Conservation (phyloP, 2,113 vertebrate genomes). For the Galemys pyrenaicus region DNA sequence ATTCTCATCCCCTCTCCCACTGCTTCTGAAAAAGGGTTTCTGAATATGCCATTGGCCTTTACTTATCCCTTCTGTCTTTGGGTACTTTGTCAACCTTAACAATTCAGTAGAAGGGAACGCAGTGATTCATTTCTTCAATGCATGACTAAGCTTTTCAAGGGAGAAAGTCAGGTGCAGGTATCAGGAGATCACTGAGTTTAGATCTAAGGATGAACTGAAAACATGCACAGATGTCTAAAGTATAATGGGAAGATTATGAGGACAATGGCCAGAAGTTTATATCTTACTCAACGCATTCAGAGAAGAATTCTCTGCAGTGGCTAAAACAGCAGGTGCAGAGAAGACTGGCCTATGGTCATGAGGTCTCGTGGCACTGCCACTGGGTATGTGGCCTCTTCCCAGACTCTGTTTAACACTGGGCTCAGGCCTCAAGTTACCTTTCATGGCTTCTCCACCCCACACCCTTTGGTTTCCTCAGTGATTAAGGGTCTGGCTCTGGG, state of each 20-base stretch:
- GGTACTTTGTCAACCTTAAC: not conserved
- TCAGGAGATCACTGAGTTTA: not conserved
- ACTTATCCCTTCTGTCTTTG: not conserved
- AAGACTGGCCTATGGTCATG: not conserved
- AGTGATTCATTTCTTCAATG: not conserved
- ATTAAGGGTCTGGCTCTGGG: slow-evolving; percentile 73
- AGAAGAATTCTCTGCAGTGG: too few relatives aligned
- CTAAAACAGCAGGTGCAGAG: not conserved
- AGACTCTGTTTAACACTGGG: not conserved
- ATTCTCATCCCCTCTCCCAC: not conserved
- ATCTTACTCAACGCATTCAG: slow-evolving; percentile 40
- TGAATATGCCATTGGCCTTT: not conserved
- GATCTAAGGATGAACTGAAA: not conserved
- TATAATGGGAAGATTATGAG: slow-evolving; percentile 45
- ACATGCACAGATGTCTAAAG: not conserved
- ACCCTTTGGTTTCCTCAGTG: slow-evolving; percentile 61
- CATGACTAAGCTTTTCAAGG: not conserved
- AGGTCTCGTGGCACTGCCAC: not conserved
- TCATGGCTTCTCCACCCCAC: not conserved
- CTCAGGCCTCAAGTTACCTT: slow-evolving; percentile 47
- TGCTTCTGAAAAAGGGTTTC: not conserved
- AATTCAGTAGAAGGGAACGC: slow-evolving; percentile 35
- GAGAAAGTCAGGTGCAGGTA: not conserved
- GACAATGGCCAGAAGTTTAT: slow-evolving; percentile 47
- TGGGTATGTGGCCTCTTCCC: not conserved